phyloP scores from a whole-genome alignment of 2,113 vertebrate species.

The Benitochromis conjunctus region DNA sequence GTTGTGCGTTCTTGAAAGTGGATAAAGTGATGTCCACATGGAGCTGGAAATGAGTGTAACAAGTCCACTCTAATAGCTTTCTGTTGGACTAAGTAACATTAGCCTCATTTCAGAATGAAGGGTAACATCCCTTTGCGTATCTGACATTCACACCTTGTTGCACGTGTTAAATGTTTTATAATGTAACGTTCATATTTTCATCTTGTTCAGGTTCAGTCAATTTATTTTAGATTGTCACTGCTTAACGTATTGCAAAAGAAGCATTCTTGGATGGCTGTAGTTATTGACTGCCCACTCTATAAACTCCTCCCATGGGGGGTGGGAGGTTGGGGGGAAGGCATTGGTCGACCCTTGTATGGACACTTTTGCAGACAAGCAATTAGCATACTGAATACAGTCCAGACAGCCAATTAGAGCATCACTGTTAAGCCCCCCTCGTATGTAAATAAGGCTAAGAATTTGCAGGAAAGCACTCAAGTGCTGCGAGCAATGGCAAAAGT shows the following conservation, averaged over 20 bases:
- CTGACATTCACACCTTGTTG: neutral
- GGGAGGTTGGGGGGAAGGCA: neutral
- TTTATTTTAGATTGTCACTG: neutral
- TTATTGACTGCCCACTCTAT: conserved; percentile 27
- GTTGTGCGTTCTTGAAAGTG: neutral
- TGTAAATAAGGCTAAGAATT: conserved; percentile 37
- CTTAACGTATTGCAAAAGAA: neutral
- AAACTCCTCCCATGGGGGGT: conserved; percentile 8
- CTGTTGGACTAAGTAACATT: neutral
- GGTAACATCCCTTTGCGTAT: neutral
- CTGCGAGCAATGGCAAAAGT: neutral
- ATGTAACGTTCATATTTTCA: neutral
- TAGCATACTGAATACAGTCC: conserved; percentile 41
- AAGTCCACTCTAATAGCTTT: neutral
- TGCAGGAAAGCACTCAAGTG: conserved; percentile 19
- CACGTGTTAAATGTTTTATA: neutral
- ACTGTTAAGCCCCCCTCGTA: conserved; percentile 12
- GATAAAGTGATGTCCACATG: neutral
- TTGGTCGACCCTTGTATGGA: conserved; percentile 13
- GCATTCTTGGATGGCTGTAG: conserved; percentile 4
- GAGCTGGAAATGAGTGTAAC: neutral
- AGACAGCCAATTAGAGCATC: conserved; percentile 50
- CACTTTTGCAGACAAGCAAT: conserved; percentile 46
- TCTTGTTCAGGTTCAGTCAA: neutral
- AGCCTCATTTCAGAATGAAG: neutral